Base-by-base conservation (phyloP, 2,797 vertebrate species). In the Sparidentex hasta region DNA sequence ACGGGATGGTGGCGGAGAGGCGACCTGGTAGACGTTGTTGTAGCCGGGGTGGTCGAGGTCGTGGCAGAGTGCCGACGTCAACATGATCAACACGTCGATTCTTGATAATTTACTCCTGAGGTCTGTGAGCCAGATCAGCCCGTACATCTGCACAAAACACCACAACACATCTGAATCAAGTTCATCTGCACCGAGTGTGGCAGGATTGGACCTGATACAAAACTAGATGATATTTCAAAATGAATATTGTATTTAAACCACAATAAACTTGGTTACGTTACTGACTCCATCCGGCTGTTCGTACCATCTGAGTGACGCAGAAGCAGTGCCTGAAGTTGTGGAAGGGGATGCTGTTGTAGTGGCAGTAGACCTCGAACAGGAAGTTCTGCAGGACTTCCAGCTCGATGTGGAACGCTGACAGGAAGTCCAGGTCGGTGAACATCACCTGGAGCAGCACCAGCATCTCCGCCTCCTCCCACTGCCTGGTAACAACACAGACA, bases 301-400 rank as follows among this genome's bases (percentile, higher is more conserved):
- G 48, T 76, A 92, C 89, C 97, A 98, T 98, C 95, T 98, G 97
- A 0, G 97, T 95, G 78, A 98, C 97, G 0, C 96, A 98, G 95
- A 99, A 99, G 91, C 97, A 97, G 91, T 98, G 98, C 41, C 96
- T 95, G 92, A 99, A 98, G 90, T 98, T 98, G 90, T 98, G 98
- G 92, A 99, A 99, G 6, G 97, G 97, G 88, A 98, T 98, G 93
- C 95, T 95, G 11, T 97, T 95, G 93, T 98, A 99, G 88, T 98
- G 90, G 58, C 87, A 64, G 86, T 80, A 90, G 5, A 92, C 90
- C 81, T 92, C 68, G 18, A 92, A 93, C 82, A 93, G 89, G 87
- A 92, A 91, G 85, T 84, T 94, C 85, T 94, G 93, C 68, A 94
- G 90, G 6, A 92, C 82, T 1, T 91, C 70, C 73, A 84, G 78